These are phyloP conservation scores for Grammomys dolichurus DNA, from an alignment of 2,113 vertebrate species.

Conservation along the genomic window DNA sequence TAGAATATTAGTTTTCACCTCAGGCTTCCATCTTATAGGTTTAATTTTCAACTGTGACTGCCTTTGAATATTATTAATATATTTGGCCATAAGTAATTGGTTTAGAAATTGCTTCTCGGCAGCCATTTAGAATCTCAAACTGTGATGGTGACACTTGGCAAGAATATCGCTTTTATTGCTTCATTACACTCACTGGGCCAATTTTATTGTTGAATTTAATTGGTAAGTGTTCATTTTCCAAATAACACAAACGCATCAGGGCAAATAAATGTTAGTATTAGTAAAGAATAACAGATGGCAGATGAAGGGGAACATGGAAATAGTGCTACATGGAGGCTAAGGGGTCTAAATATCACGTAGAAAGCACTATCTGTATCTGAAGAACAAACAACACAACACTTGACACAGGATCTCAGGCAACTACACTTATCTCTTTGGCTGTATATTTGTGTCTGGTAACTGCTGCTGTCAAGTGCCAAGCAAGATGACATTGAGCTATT, in stretches of 20 bases:
- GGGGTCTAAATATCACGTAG: not conserved
- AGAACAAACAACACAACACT: not conserved
- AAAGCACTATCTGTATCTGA: not conserved
- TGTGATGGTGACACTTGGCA: constrained; percentile 76
- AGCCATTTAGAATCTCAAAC: constrained; percentile 77
- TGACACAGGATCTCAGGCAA: not conserved
- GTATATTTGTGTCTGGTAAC: not conserved
- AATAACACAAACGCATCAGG: constrained; percentile 77
- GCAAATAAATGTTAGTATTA: constrained; percentile 73
- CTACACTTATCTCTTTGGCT: not conserved
- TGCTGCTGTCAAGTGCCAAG: not conserved
- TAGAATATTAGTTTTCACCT: not conserved
- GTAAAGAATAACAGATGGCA: constrained; percentile 78
- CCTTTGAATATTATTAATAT: constrained; percentile 76
- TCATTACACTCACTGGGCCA: constrained; percentile 80
- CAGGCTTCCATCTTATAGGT: not conserved
- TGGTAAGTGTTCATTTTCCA: constrained; percentile 78
- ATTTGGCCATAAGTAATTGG: constrained; percentile 73
- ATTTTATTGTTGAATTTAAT: constrained; percentile 84
- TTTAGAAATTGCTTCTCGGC: constrained; percentile 78
- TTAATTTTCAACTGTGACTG: constrained; percentile 45
- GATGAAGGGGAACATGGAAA: not conserved
- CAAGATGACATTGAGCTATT: not conserved
- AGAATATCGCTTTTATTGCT: constrained; percentile 74
- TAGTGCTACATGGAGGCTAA: not conserved